Evolutionary conservation across 2,888 invertebrate genomes (phyloP).

Genomic region (Argynnis bischoffii): DNA sequence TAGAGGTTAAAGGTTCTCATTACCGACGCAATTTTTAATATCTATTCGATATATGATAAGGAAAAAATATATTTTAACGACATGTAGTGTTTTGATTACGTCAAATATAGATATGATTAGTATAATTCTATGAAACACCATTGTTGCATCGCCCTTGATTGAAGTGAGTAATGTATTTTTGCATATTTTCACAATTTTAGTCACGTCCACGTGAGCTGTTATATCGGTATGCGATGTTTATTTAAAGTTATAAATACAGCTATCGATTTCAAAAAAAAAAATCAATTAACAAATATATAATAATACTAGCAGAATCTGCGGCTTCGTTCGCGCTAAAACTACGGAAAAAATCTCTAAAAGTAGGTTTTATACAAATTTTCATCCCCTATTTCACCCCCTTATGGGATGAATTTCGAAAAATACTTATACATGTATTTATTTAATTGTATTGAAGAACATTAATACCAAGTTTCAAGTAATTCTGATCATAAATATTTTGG

Average conservation of each 20-base stretch:
- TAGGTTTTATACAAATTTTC: too few species aligned
- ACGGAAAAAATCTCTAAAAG: too few species aligned
- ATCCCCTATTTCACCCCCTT: too few species aligned
- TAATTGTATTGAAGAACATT: too few species aligned
- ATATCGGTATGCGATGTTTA: conserved; percentile 40
- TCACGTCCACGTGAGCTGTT: conserved; percentile 44
- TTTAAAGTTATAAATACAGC: conserved; percentile 5
- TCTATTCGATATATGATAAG: neutral
- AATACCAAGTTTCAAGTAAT: too few species aligned
- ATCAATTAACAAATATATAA: conserved; percentile 4
- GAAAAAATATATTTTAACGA: neutral
- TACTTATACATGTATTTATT: too few species aligned
- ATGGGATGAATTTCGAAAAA: too few species aligned
- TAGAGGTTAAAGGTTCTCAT: too few species aligned
- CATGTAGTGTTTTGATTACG: conserved; percentile 6
- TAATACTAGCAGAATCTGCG: neutral
- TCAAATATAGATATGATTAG: conserved; percentile 19
- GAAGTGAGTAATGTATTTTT: conserved; percentile 44
- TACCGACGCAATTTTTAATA: too few species aligned
- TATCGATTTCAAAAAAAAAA: neutral
- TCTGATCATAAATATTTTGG: too few species aligned
- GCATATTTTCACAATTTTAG: conserved; percentile 41
- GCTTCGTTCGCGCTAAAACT: too few species aligned
- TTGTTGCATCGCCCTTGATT: conserved; percentile 36
- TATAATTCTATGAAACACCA: conserved; percentile 20